These are phyloP conservation scores for Clinocottus analis DNA, from an alignment of 2,113 vertebrate species.

Conservation along the genomic window DNA sequence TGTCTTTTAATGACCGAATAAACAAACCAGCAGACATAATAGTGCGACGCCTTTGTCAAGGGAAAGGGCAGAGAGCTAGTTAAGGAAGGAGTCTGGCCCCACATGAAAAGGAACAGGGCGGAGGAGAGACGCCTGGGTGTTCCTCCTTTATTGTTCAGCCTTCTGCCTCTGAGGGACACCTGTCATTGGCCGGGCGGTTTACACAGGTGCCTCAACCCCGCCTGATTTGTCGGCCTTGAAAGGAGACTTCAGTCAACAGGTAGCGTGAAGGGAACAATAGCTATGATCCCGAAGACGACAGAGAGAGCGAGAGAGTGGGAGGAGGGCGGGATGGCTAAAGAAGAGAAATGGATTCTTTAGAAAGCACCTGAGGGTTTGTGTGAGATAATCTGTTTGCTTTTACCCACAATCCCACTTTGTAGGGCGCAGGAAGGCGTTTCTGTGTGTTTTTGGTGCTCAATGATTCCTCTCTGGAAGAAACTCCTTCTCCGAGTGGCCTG, in stretches of 20 bases:
- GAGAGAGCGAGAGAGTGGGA: slow-evolving; percentile 25
- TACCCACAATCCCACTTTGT: slow-evolving; percentile 47
- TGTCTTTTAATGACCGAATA: slow-evolving; percentile 70
- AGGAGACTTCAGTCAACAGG: slow-evolving; percentile 77
- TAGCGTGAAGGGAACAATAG: slow-evolving; percentile 62
- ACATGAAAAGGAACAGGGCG: slow-evolving; percentile 71
- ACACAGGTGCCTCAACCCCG: slow-evolving; percentile 72
- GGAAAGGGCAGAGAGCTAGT: slow-evolving; percentile 74
- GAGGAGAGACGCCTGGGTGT: slow-evolving; percentile 70
- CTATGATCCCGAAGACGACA: slow-evolving; percentile 48
- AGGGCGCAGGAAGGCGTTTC: slow-evolving; percentile 54
- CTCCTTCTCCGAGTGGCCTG: slow-evolving; percentile 29
- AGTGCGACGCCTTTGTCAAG: slow-evolving; percentile 60
- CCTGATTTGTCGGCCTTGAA: slow-evolving; percentile 66
- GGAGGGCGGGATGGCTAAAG: slow-evolving; percentile 44
- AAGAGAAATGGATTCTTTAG: slow-evolving; percentile 59
- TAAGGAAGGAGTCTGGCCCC: slow-evolving; percentile 62
- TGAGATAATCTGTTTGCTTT: slow-evolving; percentile 79
- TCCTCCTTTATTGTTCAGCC: slow-evolving; percentile 69
- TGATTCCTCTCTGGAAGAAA: slow-evolving; percentile 28
- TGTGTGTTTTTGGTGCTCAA: slow-evolving; percentile 43
- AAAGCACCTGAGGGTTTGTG: slow-evolving; percentile 71
- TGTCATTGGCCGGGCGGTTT: slow-evolving; percentile 75
- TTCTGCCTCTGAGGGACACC: slow-evolving; percentile 77
- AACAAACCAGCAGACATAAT: slow-evolving; percentile 74